phyloP scores from a whole-genome alignment of 2,888 invertebrate species.

The Arctia plantaginis region DNA sequence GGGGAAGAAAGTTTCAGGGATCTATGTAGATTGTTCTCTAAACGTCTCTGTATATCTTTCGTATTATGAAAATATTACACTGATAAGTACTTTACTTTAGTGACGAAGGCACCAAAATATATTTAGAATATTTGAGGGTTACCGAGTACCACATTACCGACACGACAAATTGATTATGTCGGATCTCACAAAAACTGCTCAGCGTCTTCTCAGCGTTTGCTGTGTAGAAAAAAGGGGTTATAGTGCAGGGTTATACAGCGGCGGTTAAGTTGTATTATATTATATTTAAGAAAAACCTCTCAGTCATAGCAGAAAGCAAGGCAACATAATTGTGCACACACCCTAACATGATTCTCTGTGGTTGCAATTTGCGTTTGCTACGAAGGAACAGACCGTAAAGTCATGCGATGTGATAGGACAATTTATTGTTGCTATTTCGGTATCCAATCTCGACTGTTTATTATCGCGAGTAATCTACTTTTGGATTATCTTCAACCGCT shows the following conservation, averaged over 20 bases:
- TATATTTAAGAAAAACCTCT: background rate
- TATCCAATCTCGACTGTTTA: slow-evolving; percentile 45
- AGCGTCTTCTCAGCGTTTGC: background rate
- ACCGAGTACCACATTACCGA: background rate
- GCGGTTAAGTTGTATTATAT: background rate
- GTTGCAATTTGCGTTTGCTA: slow-evolving; percentile 46
- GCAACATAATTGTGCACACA: slow-evolving; percentile 4
- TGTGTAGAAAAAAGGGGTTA: background rate
- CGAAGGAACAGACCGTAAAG: slow-evolving; percentile 40
- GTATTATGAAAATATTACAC: too few relatives aligned
- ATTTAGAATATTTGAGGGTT: background rate
- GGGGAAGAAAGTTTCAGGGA: too few relatives aligned
- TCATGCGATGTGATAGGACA: slow-evolving; percentile 45
- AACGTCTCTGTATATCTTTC: too few relatives aligned
- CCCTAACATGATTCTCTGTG: slow-evolving; percentile 26
- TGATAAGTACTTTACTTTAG: background rate
- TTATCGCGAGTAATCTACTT: slow-evolving; percentile 37
- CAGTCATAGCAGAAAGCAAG: background rate
- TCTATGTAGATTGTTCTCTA: too few relatives aligned
- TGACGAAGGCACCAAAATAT: background rate
- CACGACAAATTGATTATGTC: background rate
- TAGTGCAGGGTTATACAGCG: too few relatives aligned
- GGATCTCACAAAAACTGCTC: background rate
- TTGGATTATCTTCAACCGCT: slow-evolving; percentile 37
- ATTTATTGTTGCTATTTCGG: slow-evolving; percentile 40